Evolutionary conservation across 2,888 invertebrate genomes (phyloP).

Genomic region (Seladonia tumulorum): DNA sequence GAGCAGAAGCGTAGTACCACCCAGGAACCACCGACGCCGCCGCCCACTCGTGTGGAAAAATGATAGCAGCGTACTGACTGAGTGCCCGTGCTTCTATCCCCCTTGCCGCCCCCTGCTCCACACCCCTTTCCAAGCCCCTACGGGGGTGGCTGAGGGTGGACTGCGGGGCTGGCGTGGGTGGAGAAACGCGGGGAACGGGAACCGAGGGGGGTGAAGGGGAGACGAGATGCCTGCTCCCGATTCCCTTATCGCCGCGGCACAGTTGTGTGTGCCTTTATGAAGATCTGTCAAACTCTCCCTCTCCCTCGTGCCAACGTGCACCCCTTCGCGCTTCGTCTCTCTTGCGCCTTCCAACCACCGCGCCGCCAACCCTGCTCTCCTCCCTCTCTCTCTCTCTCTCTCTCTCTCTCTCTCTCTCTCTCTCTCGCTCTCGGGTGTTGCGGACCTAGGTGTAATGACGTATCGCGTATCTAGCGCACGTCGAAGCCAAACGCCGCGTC

Average conservation of each 20-base stretch:
- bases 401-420: neutral
- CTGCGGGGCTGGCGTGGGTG: constrained; percentile 62
- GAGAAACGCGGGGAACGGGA: constrained; percentile 43
- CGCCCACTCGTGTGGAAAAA: constrained; percentile 87
- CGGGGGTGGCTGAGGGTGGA: constrained; percentile 63
- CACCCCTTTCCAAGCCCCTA: constrained; percentile 51
- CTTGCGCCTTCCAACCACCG: neutral
- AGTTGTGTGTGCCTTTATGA: constrained; percentile 84
- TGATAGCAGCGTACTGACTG: constrained; percentile 85
- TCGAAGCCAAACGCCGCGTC: constrained; percentile 56
- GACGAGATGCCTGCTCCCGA: constrained; percentile 82
- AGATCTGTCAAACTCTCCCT: constrained; percentile 83
- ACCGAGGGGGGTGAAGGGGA: constrained; percentile 53
- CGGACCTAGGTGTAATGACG: constrained; percentile 68
- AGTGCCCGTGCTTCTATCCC: constrained; percentile 74
- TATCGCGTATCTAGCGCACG: constrained; percentile 64
- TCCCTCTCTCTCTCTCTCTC: constrained; percentile 9
- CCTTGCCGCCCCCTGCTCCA: constrained; percentile 60
- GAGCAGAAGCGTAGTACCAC: constrained; percentile 62
- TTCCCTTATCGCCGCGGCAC: constrained; percentile 83
- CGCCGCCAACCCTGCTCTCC: neutral
- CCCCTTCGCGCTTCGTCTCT: constrained; percentile 27
- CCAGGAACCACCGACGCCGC: constrained; percentile 75
- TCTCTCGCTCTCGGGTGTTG: constrained; percentile 47
- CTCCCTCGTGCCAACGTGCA: constrained; percentile 10